Base-by-base conservation (phyloP, 2,888 invertebrate species). In the Chloromyia formosa region DNA sequence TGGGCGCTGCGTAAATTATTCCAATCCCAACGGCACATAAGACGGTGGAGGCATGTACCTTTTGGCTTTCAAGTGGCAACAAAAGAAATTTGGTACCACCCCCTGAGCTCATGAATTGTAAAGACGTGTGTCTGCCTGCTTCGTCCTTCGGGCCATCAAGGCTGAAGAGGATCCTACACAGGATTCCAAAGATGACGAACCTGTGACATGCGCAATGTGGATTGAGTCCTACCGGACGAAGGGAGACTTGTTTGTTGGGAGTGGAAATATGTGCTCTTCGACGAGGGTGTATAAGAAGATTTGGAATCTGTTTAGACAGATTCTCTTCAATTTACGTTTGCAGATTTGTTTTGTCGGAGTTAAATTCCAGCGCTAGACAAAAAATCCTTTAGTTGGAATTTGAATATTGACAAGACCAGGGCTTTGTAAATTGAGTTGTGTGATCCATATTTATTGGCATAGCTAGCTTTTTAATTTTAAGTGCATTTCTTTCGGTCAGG, bases 1-100 rank as follows among this genome's bases (percentile, higher is more conserved):
- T 71, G 54, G 68, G 71, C 72, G 64, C 72, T 74, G 76, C 74
- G 74, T 74, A 76, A 76, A 74, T 76, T 76, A 76, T 76, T 74
- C 76, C 76, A 76, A 76, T 76, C 76, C 76, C 72, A 66, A 58
- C 40, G 66, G 72, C 76, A 76, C 60, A 76, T 76, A 76, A 76
- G 76, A 62, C 76, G 74, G 53, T 71, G 76, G 71, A 64, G 71
- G 76, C 76, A 74, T 76, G 76, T 76, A 76, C 76, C 74, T 76
- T 76, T 58, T 66, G 49, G 66, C 60, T 72, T 64, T 72, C 66
- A 71, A 76, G 66, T 58, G 72, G 74, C 61, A 73, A 61, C 73
- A 73, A 73, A 73, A 73, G 73, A 73, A 73, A 60, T 76, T 73
- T 66, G 76, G 76, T 74, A 74, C 74, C 76, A 76, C 76, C 76